Percentiles rank a stretch among this genome's conserved stretches.
phyloP scores from a whole-genome alignment of 2,888 invertebrate genomes.

The Tipula vernalis region DNA sequence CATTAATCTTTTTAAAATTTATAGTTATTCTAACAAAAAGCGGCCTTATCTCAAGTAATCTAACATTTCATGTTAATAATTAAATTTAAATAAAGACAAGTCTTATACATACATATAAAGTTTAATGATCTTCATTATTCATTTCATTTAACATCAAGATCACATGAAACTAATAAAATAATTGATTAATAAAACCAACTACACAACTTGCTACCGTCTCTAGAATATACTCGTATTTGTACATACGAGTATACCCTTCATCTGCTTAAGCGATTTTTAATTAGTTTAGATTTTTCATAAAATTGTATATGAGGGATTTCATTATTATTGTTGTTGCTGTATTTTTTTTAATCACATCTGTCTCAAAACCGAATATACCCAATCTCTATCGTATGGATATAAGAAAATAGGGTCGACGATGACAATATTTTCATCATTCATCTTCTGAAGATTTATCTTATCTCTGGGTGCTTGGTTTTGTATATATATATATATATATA shows the following conservation, averaged over 20 bases:
- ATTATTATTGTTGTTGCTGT: background rate
- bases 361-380: background rate
- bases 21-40: background rate
- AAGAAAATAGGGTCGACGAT: background rate
- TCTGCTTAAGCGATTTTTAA: background rate
- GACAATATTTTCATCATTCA: background rate
- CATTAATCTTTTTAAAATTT: background rate
- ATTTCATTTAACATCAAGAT: background rate
- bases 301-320: background rate
- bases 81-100: background rate
- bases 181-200: background rate
- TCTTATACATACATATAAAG: background rate
- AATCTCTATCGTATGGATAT: background rate
- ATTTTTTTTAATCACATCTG: background rate
- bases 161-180: background rate
- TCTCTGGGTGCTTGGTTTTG: background rate
- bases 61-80: background rate
- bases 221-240: background rate
- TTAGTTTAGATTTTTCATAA: background rate
- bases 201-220: background rate
- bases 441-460: background rate
- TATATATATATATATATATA: background rate
- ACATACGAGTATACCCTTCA: no score
- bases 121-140: background rate
- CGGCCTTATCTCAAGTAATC: background rate